Conservation (phyloP, 2,797 vertebrate genomes). For the Choloepus didactylus region DNA sequence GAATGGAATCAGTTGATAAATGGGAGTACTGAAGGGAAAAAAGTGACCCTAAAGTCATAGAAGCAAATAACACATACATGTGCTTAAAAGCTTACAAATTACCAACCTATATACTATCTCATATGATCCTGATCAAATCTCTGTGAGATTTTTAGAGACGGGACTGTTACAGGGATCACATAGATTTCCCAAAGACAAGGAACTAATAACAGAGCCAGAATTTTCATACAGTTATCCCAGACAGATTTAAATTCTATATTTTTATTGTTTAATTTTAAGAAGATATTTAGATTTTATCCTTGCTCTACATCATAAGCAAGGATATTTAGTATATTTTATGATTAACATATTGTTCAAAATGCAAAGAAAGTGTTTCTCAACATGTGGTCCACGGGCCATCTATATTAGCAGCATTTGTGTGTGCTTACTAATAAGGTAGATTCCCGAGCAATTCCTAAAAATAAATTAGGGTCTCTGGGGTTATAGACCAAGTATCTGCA, state of each 20-base stretch:
- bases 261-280: background rate
- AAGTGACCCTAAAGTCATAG: background rate
- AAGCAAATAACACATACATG: background rate
- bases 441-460: background rate
- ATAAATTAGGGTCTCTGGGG: background rate
- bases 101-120: background rate
- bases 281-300: slow-evolving; percentile 7
- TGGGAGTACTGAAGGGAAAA: background rate
- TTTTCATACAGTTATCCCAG: background rate
- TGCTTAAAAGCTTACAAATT: background rate
- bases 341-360: background rate
- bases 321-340: background rate
- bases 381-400: fast-evolving
- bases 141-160: background rate
- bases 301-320: background rate
- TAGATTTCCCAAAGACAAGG: background rate
- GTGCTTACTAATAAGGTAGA: background rate
- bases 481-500: background rate
- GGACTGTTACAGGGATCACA: background rate
- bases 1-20: background rate
- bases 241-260: background rate
- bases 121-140: background rate
- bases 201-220: background rate
- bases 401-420: background rate
- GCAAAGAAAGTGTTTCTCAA: background rate